phyloP scores from a whole-genome alignment of 2,113 vertebrate species.

The Lamprotornis superbus region DNA sequence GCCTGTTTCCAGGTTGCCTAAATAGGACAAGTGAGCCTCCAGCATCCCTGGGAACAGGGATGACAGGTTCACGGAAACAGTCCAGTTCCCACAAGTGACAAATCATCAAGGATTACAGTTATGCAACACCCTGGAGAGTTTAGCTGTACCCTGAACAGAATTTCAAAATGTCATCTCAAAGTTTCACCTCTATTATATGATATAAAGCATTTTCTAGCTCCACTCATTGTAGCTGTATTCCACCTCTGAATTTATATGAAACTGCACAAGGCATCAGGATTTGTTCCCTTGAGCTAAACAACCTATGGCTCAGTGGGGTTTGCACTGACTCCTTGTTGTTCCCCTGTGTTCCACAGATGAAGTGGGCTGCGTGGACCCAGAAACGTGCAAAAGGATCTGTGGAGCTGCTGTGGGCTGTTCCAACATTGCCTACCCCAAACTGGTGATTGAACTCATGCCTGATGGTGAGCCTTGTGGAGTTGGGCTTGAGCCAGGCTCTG shows the following conservation, averaged over 20 bases:
- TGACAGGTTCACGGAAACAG: background rate
- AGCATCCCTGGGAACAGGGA: background rate
- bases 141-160: background rate
- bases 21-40: background rate
- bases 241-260: background rate
- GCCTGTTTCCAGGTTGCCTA: background rate
- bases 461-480: slow-evolving; percentile 72
- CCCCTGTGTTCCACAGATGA: slow-evolving; percentile 77
- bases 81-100: background rate
- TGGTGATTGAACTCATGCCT: slow-evolving; percentile 91
- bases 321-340: background rate
- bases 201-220: background rate
- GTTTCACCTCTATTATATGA: background rate
- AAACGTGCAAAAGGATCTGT: slow-evolving; percentile 81
- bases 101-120: background rate
- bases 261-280: background rate
- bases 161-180: background rate
- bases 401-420: slow-evolving; percentile 89
- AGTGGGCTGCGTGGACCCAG: slow-evolving; percentile 89
- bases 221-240: background rate
- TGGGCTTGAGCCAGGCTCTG: background rate
- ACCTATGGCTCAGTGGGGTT: rapidly evolving
- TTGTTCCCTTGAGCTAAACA: background rate
- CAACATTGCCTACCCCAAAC: slow-evolving; percentile 94
- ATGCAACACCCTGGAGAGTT: background rate